Base-by-base conservation (phyloP, 1,140 invertebrate genomes). In the Triops longicaudatus region DNA sequence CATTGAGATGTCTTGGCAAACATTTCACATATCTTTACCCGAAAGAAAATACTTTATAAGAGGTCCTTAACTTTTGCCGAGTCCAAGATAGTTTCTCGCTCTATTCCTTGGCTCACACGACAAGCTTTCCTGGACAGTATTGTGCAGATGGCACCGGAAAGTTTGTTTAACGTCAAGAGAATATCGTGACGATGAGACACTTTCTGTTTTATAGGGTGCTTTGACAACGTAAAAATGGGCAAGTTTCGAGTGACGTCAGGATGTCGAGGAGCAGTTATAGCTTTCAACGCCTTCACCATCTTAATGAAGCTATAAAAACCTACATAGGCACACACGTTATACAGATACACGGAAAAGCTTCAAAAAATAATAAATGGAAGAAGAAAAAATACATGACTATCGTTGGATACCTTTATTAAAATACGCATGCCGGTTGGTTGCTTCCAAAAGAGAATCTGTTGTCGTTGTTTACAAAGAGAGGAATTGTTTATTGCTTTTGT, bases 171-270 rank as follows among this genome's bases (percentile, higher is more conserved):
- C 17, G 50, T 63, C 50, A 63, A n/a, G 50, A 6, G 0, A 63
- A 63, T n/a, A 63, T 17, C 50, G n/a, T 63, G 50, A 63, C 50
- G 14, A 63, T 63, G 4, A 63, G 22, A 22, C 50, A n/a, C 10
- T 63, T 63, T 63, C 50, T 63, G 4, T 22, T 22, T 22, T n/a
- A 63, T 17, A 17, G 5, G 50, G 17, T 63, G 17, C 17, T 63
- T 17, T 63, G 50, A 22, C 17, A 63, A 22, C 10, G n/a, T 63
- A 22, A 63, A 22, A n/a, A n/a, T 63, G 50, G 31, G 31, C 7
- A 63, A 63, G 50, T 63, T 63, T 63, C 50, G 50, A 63, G 22
- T 63, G 50, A 63, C 50, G 50, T 63, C 50, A 63, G 50, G 22
- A 63, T 22, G 50, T n/a, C 22, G 14, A 37, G 31, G 50, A 22